Base-by-base conservation (phyloP, 2,797 vertebrate genomes). In the Crax fasciolata region DNA sequence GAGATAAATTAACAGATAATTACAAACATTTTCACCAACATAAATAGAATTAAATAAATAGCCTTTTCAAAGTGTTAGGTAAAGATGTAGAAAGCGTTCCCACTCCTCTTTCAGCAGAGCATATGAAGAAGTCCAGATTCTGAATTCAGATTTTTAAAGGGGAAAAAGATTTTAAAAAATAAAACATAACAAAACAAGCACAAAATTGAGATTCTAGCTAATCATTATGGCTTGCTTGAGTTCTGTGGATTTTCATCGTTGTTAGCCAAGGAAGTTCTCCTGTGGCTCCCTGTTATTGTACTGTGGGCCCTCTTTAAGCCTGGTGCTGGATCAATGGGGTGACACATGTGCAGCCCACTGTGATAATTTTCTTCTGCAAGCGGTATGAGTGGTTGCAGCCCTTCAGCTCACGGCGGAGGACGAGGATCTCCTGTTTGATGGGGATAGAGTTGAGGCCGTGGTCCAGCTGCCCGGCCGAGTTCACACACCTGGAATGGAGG, bases 1-100 rank as follows among this genome's bases (percentile, higher is more conserved):
- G 72, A 87, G 72, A 94, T 93, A 93, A 95, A 97, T 89, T 90
- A 92, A 39, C 7, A 25, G 66, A 49, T 65, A 71, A 81, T 76
- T 75, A 27, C 2, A 8, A 19, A 13, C 0, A 58, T 68, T 76
- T 25, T 7, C 23, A 57, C 18, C 32, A 66, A 67, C 61, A 97
- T 98, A 98, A 98, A 98, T 98, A 96, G 48, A 94, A 44, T 81
- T 94, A 39, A 30, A 97, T 97, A 98, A 98, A 98, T 97, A 97
- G 6, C 59, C 43, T 57, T 95, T 75, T 94, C 63, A 94, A 97
- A 97, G 10, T 83, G 49, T 85, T 83, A 89, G 86, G 25, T 62
- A 54, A 71, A 14, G 30, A 20, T 7, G 6, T 28, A 23, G 30
- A 39, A 59, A 43, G 20, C 65, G 1, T 39, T 62, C 25, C 58